Conservation (phyloP, 2,888 invertebrate genomes). For the Alloplasta piceator region DNA sequence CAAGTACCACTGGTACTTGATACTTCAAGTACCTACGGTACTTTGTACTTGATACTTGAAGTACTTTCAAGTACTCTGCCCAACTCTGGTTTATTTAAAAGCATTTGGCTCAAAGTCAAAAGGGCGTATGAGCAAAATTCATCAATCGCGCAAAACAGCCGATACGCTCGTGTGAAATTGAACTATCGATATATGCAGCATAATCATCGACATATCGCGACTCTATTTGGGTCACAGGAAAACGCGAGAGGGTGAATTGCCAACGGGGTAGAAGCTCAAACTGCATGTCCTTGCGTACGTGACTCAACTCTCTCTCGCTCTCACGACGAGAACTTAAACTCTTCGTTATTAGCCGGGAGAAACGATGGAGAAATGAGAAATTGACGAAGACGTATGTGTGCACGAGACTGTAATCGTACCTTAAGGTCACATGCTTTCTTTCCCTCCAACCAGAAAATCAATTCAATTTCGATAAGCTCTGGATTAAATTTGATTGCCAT, state of each 20-base stretch:
- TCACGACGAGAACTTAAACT: constrained; percentile 63
- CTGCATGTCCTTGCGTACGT: constrained; percentile 51
- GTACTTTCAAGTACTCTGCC: no score
- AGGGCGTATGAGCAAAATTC: no score
- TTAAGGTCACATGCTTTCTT: neutral
- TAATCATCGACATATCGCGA: constrained; percentile 28
- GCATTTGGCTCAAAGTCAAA: no score
- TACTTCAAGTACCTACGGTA: no score
- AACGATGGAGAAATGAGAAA: constrained; percentile 45
- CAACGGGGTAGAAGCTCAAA: constrained; percentile 40
- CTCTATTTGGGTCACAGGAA: constrained; percentile 59
- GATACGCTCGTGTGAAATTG: no score
- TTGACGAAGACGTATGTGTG: constrained; percentile 17
- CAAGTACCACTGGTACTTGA: no score
- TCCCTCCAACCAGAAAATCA: neutral
- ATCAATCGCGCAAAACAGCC: no score
- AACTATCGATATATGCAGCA: neutral
- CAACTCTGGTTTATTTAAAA: no score
- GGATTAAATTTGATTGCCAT: no score
- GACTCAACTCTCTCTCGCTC: constrained; percentile 1
- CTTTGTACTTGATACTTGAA: no score
- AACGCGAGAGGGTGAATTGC: constrained; percentile 31
- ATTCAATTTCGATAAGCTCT: no score
- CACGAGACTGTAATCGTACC: constrained; percentile 24
- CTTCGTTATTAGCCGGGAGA: constrained; percentile 57